Evolutionary conservation across 2,113 vertebrate genomes (phyloP).

Genomic region (Burhinus bistriatus): DNA sequence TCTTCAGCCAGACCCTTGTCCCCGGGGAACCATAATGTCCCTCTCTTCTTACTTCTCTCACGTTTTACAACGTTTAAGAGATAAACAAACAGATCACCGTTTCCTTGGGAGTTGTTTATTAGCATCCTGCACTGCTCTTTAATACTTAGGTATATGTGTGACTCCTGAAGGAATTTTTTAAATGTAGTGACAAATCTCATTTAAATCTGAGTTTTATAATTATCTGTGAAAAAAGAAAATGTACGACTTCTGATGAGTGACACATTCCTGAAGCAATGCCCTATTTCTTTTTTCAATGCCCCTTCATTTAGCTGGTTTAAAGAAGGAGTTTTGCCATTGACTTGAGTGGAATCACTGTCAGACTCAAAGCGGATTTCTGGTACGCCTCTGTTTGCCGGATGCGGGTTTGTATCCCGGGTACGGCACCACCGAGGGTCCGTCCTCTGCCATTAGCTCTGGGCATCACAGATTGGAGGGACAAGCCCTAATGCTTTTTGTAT

Average conservation of each 20-base stretch:
- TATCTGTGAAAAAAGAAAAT: neutral
- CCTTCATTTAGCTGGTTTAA: neutral
- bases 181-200: neutral
- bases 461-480: fast-evolving
- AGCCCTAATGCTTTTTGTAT: neutral
- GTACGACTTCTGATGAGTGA: fast-evolving
- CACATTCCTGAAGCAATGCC: fast-evolving
- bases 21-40: fast-evolving
- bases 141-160: neutral
- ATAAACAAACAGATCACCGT: neutral
- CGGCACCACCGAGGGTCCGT: fast-evolving
- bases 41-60: neutral
- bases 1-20: neutral
- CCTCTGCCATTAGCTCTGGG: neutral
- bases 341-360: neutral
- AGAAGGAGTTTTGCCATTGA: neutral
- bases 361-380: neutral
- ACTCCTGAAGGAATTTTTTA: neutral
- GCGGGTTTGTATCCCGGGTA: fast-evolving
- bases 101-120: neutral
- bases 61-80: neutral
- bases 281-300: neutral
- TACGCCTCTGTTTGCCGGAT: neutral
- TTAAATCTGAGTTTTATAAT: neutral
- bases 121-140: neutral